Base-by-base conservation (phyloP, 2,113 vertebrate species). In the Cryptomyrus ogoouensis region DNA sequence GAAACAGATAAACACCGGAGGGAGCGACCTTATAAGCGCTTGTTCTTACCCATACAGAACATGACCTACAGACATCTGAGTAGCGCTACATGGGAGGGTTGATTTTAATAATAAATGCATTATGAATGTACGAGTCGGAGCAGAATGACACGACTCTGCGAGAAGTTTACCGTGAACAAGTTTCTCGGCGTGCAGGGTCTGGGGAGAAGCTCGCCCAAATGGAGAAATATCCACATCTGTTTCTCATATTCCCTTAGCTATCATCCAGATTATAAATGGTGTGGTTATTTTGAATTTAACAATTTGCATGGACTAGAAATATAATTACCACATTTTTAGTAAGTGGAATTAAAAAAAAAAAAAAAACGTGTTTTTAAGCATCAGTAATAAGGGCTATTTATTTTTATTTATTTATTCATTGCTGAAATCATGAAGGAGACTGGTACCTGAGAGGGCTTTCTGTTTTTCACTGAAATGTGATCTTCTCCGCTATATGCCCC, bases 1-100 rank as follows among this genome's bases (percentile, higher is more conserved):
- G 95, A 94, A 93, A 94, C 94, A 96, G 95, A 95, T 96, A 95
- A 95, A 94, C 92, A 94, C 91, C 93, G 93, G 93, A 93, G 93
- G 93, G 95, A 96, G 95, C 95, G 95, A 96, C 95, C 95, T 95
- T 95, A 95, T 89, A 92, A 94, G 92, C 93, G 92, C 92, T 91
- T 92, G 94, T 91, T 91, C 90, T 93, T 89, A 88, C 91, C 92
- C 94, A 93, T 94, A 77, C 62, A 24, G 27, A 87, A 58, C 85
- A 53, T 77, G 66, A 53, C 58, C 19, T 49, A 42, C 58, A 31
- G n/a, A 39, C 53, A 42, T 42, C 53, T 44, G 21, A 88, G 35
- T 13, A 66, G 49, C 17, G 3, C 50, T 87, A 39, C 27, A 47
- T 24, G 7, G 49, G 27, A 35, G 4, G 49, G 3, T 53, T 8